Evolutionary conservation across 2,797 vertebrate genomes (phyloP).

Genomic region (Gorsachius magnificus): DNA sequence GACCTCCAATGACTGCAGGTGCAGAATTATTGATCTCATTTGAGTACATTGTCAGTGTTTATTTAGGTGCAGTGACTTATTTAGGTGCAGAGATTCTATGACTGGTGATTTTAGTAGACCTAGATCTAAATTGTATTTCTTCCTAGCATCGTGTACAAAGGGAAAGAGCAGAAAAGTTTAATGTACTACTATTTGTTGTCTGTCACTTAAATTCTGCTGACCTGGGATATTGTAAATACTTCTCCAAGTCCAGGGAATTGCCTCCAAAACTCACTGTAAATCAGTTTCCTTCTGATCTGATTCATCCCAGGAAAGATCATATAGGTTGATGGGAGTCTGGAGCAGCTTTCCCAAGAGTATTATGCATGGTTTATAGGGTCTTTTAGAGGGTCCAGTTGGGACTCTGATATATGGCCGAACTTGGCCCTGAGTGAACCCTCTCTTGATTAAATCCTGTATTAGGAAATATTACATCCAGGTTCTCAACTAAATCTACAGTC

Average conservation of each 20-base stretch:
- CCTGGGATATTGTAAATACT: background rate
- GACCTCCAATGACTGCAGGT: constrained; percentile 42
- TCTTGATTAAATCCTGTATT: background rate
- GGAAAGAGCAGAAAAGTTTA: background rate
- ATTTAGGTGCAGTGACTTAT: constrained; percentile 20
- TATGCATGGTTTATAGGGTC: background rate
- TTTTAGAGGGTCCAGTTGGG: background rate
- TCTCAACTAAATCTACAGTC: background rate
- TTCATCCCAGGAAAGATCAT: background rate
- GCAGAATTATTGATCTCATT: constrained; percentile 58
- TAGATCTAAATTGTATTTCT: constrained; percentile 24
- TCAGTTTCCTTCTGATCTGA: background rate
- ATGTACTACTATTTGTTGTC: background rate
- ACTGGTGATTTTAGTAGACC: constrained; percentile 23
- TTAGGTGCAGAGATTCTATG: constrained; percentile 20
- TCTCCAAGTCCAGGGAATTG: background rate
- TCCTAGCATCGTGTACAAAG: background rate
- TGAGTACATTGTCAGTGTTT: constrained; percentile 44
- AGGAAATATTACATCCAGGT: background rate
- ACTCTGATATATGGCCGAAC: background rate
- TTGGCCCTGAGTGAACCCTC: background rate
- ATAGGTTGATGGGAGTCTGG: background rate
- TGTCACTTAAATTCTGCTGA: background rate
- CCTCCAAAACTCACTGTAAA: background rate
- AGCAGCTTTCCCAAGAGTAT: background rate